Conservation (phyloP, 1,140 invertebrate genomes). For the Holcopasites calliopsidis region DNA sequence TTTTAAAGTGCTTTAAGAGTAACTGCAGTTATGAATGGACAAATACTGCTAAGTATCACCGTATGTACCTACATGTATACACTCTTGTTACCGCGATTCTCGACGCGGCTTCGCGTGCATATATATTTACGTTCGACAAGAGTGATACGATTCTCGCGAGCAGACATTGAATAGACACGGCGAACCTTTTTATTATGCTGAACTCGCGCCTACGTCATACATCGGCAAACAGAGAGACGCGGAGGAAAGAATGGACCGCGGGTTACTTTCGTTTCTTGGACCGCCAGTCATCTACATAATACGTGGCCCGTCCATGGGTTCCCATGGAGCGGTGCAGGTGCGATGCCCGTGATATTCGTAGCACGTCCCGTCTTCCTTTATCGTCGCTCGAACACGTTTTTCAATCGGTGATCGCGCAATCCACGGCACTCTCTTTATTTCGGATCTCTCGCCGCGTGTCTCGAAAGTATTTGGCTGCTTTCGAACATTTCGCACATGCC, state of each 20-base stretch:
- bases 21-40: too few species aligned
- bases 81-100: background rate
- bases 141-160: background rate
- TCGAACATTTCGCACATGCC: too few species aligned
- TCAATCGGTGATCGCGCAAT: slow-evolving; percentile 33
- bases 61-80: background rate
- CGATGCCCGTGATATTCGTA: slow-evolving; percentile 54
- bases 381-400: slow-evolving; percentile 55
- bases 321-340: slow-evolving; percentile 37
- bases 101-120: background rate
- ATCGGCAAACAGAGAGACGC: background rate
- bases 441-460: slow-evolving; percentile 1
- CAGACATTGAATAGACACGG: background rate
- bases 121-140: background rate
- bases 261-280: slow-evolving; percentile 47
- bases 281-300: slow-evolving; percentile 58
- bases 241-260: background rate
- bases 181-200: background rate
- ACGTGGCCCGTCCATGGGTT: slow-evolving; percentile 49
- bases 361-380: slow-evolving; percentile 53
- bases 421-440: slow-evolving; percentile 29
- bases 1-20: too few species aligned
- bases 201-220: background rate
- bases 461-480: background rate
- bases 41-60: too few species aligned